These are phyloP conservation scores for Lanistes nyassanus DNA, from an alignment of 1,140 invertebrate genomes.

Conservation along the genomic window DNA sequence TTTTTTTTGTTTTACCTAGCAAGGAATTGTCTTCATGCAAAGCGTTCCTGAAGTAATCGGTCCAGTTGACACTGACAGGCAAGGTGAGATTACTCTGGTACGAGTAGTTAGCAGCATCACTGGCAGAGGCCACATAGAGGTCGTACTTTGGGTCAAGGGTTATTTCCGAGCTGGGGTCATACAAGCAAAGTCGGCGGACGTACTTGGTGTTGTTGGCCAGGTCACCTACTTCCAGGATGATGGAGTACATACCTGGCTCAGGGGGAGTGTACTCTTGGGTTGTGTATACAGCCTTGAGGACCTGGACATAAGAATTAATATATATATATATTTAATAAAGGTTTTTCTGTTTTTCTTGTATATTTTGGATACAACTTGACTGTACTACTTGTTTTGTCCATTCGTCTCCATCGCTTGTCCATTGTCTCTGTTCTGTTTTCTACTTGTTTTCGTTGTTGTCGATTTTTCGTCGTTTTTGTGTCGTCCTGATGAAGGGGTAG, in stretches of 20 bases:
- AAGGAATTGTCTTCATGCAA: slow-evolving; percentile 32
- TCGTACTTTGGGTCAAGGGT: slow-evolving; percentile 82
- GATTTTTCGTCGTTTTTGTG: no score
- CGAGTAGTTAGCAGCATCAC: slow-evolving; percentile 12
- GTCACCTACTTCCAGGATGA: slow-evolving; percentile 35
- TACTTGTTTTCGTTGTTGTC: no score
- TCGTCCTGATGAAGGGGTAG: no score
- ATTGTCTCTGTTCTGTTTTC: no score
- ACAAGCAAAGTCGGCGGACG: slow-evolving; percentile 32
- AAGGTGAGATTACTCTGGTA: slow-evolving; percentile 19
- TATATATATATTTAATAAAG: no score
- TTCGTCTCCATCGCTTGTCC: no score
- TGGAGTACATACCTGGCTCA: slow-evolving; percentile 38
- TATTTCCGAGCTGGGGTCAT: slow-evolving; percentile 71
- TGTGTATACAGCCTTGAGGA: not conserved
- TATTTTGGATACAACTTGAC: no score
- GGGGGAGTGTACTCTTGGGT: slow-evolving; percentile 12
- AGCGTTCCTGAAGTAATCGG: slow-evolving; percentile 34
- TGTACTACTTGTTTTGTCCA: no score
- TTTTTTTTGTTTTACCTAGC: no score
- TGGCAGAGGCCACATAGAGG: slow-evolving; percentile 69
- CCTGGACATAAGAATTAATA: no score
- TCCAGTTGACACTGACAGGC: slow-evolving; percentile 25
- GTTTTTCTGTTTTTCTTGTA: no score
- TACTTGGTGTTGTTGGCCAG: slow-evolving; percentile 36